Evolutionary conservation across 37 sponge, comb jelly and placozoan genomes (phyloP), one percentile per base, ranked within the genome.

Genomic region (Dysidea cf. avara): DNA sequence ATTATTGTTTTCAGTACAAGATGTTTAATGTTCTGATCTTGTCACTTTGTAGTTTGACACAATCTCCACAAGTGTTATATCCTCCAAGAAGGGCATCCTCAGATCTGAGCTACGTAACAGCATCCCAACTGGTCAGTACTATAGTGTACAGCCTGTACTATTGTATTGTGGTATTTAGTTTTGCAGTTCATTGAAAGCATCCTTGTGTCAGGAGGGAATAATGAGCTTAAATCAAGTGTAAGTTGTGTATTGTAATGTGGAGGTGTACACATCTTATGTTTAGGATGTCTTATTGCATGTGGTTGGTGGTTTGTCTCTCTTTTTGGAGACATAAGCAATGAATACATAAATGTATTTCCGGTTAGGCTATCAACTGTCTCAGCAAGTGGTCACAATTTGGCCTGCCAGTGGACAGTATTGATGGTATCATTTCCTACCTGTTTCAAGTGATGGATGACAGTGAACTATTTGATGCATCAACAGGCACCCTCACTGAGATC

Each of bases 321-420:
- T 30, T 39, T 39, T 64, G 22, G 7, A 18, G 9, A 57, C 21
- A 57, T 18, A 57, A 21, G 11, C 59, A 57, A 11, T 18, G 22
- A 11, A 57, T 18, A 57, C 39, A 14, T 31, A 14, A 7, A 1
- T 46, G 2, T 25, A 22, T 39, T 54, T 21, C 0, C 22, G n/a
- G n/a, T 7, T 25, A 89, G 89, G 84, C 84, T 7, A 83, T 83
- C 7, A 78, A 89, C 39, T 89, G 89, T 51, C 74, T 79, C 55
- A 63, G 32, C 24, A 79, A 84, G 53, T 89, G 89, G 89, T 53
- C 72, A 7, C 69, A 73, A 53, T 79, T 89, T 67, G 79, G 80
- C 0, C 75, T 72, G 0, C 84, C 84, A 13, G 22, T 89, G 13
- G 34, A 75, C 7, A 80, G 83, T 30, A 39, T 83, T 11, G 3